Evolutionary conservation across 2,113 vertebrate genomes (phyloP).

Genomic region (Catagonus wagneri): DNA sequence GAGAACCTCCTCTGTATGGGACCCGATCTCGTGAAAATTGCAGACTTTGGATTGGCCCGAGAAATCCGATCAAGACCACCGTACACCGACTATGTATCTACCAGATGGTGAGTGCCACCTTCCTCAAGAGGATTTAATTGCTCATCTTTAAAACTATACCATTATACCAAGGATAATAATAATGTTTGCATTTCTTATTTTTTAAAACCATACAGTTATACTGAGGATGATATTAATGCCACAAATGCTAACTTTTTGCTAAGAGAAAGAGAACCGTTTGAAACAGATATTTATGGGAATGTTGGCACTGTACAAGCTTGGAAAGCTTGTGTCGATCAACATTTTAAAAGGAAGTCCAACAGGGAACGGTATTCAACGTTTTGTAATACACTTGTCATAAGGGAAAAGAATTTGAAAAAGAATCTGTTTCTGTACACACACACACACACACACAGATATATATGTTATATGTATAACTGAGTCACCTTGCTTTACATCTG

Average conservation of each 20-base stretch:
- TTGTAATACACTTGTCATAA: not conserved
- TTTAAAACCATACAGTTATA: not conserved
- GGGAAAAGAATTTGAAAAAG: not conserved
- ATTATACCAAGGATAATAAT: not conserved
- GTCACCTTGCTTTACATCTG: not conserved
- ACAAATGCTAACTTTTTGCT: not conserved
- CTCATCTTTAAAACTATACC: conserved; percentile 18
- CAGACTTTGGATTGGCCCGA: conserved; percentile 91
- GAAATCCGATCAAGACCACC: conserved; percentile 92
- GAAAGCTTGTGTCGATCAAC: not conserved
- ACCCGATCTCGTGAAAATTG: conserved; percentile 92
- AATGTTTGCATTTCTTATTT: not conserved
- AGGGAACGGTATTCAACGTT: not conserved
- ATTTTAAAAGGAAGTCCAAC: not conserved
- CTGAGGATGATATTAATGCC: conserved; percentile 7
- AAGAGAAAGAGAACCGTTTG: not conserved
- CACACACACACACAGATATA: too few relatives aligned
- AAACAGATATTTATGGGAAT: not conserved
- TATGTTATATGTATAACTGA: not conserved
- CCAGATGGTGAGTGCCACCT: conserved; percentile 87
- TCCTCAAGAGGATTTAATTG: not conserved
- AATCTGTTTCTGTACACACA: too few relatives aligned
- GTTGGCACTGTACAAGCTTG: not conserved
- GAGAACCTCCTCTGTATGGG: conserved; percentile 93
- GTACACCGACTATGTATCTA: conserved; percentile 92